Evolutionary conservation across 1,140 invertebrate species (phyloP).

Genomic region (Psilanteris sp.): DNA sequence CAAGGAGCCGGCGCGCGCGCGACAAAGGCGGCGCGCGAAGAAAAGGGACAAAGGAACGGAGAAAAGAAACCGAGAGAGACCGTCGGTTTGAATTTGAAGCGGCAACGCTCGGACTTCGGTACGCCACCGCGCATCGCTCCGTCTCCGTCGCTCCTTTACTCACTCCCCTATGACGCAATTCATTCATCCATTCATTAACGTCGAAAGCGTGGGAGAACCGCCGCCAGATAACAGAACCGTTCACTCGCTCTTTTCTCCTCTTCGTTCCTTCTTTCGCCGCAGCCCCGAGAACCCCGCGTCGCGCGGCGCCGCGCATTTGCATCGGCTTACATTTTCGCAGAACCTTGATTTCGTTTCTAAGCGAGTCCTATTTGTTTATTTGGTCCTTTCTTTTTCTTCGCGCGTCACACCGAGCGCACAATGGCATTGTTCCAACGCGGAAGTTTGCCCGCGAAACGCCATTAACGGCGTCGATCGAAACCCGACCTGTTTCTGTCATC

Average conservation of each 20-base stretch:
- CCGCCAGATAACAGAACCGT: constrained; percentile 52
- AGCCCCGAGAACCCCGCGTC: not conserved
- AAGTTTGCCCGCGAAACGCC: constrained; percentile 15
- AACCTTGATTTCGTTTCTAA: constrained; percentile 25
- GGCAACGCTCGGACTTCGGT: constrained; percentile 5
- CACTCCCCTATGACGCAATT: constrained; percentile 55
- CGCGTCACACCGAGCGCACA: constrained; percentile 2
- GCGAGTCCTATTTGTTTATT: constrained; percentile 1
- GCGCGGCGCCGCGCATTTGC: constrained; percentile 20
- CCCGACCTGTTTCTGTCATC: too few species aligned
- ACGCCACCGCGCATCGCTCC: constrained; percentile 15
- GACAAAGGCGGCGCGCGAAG: not conserved
- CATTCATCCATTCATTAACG: constrained; percentile 64
- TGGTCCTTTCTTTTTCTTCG: not conserved
- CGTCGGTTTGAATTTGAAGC: not conserved
- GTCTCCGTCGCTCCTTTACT: constrained; percentile 17
- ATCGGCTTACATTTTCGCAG: constrained; percentile 40
- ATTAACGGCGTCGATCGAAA: constrained; percentile 2
- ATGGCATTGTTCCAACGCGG: constrained; percentile 34
- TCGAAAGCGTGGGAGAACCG: constrained; percentile 59
- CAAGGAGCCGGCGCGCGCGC: not conserved
- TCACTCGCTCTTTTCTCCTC: constrained; percentile 21
- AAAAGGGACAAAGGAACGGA: not conserved
- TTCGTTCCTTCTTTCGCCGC: constrained; percentile 13
- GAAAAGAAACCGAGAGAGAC: not conserved